A percentile compares a stretch with the other conserved stretches of the same genome.
phyloP scores from a whole-genome alignment of 1,140 invertebrate genomes.

The Aphis gossypii region DNA sequence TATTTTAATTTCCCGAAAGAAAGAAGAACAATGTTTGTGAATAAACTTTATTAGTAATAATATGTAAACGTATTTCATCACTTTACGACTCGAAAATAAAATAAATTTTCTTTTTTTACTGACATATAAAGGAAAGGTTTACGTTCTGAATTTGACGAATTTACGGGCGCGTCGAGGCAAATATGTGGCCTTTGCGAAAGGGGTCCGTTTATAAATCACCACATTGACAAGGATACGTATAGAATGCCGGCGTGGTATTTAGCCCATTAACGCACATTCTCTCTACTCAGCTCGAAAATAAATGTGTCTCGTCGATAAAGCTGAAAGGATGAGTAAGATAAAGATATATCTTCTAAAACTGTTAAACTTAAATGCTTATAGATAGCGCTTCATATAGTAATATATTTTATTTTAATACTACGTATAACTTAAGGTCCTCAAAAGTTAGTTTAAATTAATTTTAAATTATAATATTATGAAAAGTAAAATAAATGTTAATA shows the following conservation, averaged over 20 bases:
- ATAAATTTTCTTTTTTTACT: neutral
- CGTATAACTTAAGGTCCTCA: neutral
- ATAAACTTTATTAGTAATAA: neutral
- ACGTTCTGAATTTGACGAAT: conserved; percentile 37
- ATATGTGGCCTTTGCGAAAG: conserved; percentile 44
- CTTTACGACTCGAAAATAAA: neutral
- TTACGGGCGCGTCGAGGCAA: conserved; percentile 12
- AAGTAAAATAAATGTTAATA: neutral
- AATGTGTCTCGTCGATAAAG: neutral
- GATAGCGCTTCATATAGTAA: neutral
- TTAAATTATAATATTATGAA: neutral
- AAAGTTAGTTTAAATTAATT: neutral
- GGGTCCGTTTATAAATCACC: conserved; percentile 32
- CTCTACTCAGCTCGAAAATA: neutral
- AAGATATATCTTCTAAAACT: neutral
- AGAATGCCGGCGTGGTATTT: conserved; percentile 42
- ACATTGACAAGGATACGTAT: conserved; percentile 34
- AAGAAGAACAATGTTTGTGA: neutral
- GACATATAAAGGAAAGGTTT: conserved; percentile 8
- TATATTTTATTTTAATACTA: neutral
- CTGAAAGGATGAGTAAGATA: conserved; percentile 12
- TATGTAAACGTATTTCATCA: neutral
- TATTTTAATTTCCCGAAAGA: neutral
- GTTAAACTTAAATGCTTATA: neutral
- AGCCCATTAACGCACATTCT: conserved; percentile 40